phyloP scores from a whole-genome alignment of 2,888 invertebrate species.

The Machimus atricapillus region DNA sequence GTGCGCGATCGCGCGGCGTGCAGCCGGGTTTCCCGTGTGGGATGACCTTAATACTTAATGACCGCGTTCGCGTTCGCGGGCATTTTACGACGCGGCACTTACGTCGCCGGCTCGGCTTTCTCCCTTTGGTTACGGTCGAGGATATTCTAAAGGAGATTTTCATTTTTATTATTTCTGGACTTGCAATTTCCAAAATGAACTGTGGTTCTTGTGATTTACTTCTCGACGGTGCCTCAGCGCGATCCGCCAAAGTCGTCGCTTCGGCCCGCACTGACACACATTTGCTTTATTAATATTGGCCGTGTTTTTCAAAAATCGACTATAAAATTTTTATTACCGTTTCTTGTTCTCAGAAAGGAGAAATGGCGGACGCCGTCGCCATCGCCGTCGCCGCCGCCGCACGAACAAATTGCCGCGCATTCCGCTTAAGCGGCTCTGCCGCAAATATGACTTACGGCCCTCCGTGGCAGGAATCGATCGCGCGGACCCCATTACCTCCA shows the following conservation, averaged over 20 bases:
- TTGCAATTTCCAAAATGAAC: conserved; percentile 24
- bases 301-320: conserved; percentile 13
- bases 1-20: background rate
- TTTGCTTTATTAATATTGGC: conserved; percentile 26
- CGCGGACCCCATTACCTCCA: background rate
- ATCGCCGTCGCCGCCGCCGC: background rate
- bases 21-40: conserved; percentile 34
- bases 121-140: conserved; percentile 37
- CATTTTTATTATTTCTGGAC: conserved; percentile 19
- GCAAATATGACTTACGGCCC: background rate
- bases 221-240: conserved; percentile 2
- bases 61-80: conserved; percentile 33
- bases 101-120: conserved; percentile 24
- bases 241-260: background rate
- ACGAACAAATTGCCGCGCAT: background rate
- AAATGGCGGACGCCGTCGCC: background rate
- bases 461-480: background rate
- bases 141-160: conserved; percentile 37
- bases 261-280: conserved; percentile 17
- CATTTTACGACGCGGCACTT: conserved; percentile 35
- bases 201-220: conserved; percentile 36
- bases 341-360: background rate
- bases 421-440: background rate
- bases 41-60: conserved; percentile 46
- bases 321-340: conserved; percentile 19